Base-by-base conservation (phyloP, 1,140 invertebrate species). In the Octopus bimaculoides region DNA sequence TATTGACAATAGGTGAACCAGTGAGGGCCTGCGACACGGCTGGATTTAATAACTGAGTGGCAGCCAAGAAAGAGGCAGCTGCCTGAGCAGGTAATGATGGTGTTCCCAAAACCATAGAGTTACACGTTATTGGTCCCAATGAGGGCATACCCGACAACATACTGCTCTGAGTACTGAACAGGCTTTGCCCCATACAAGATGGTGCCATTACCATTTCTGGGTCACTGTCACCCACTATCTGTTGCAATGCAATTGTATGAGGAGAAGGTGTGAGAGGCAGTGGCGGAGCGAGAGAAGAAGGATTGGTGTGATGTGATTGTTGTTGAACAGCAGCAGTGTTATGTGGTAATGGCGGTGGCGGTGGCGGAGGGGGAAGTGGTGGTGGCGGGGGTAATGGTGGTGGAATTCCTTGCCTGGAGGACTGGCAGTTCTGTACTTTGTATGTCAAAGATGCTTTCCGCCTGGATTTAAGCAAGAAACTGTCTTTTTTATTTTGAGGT, bases 401-500 rank as follows among this genome's bases (percentile, higher is more conserved):
- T 41, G 26, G 26, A 41, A 41, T 41, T 41, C 26, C 52, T 73
- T 10, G 78, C 69, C 17, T 77, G 74, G 26, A 41, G 26, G 26
- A 41, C 77, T 81, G 54, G 80, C 77, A 81, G 80, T 80, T 82
- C 56, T 79, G 76, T 10, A 85, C n/a, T 77, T 81, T 81, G n/a
- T 81, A 75, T 20, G 85, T 84, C 41, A 81, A 80, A n/a, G 82
- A 79, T n/a, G 85, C 78, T 75, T 86, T 86, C 52, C 85, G 79
- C n/a, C 83, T 83, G 7, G 84, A 85, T 74, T 83, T 85, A 10
- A 61, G 20, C 0, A 69, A 75, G 5, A 79, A 73, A 10, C 78
- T 79, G 14, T 83, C 82, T 52, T 78, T 83, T 52, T 74, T 76
- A 71, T 71, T 71, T 52, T 78, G 71, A 12, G 84, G 80, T 56